A percentile compares a stretch with the other conserved stretches of the same genome.
phyloP scores from a whole-genome alignment of 1,140 invertebrate genomes.

The Leptinotarsa texana region DNA sequence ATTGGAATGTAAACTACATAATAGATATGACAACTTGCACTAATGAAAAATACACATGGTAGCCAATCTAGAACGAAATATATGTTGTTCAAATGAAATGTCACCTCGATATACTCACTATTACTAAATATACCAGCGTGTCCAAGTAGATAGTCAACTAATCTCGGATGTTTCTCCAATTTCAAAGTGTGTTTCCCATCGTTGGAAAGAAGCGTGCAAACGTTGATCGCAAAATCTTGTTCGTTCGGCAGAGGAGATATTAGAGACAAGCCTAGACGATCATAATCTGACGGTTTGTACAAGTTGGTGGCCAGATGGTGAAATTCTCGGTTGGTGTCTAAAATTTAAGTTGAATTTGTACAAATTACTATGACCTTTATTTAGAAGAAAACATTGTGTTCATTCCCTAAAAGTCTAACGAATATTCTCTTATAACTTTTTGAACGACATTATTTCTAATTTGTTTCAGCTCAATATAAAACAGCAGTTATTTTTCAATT shows the following conservation, averaged over 20 bases:
- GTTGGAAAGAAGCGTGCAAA: conserved; percentile 92
- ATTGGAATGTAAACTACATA: background rate
- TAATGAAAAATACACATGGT: no score
- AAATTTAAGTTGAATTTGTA: background rate
- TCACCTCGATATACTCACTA: conserved; percentile 62
- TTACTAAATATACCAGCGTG: conserved; percentile 92
- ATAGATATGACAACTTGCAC: no score
- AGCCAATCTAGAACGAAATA: no score
- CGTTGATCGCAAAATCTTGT: conserved; percentile 97
- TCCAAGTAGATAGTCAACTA: conserved; percentile 86
- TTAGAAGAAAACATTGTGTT: no score
- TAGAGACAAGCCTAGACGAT: conserved; percentile 85
- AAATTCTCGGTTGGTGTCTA: conserved; percentile 55
- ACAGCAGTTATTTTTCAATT: no score
- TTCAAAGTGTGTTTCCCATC: conserved; percentile 88
- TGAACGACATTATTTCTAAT: no score
- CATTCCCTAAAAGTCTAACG: no score
- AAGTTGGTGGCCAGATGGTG: conserved; percentile 72
- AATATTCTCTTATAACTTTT: no score
- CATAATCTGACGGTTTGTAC: conserved; percentile 80
- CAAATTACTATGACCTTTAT: no score
- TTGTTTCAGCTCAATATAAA: no score
- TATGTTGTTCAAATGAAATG: no score
- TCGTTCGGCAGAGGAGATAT: conserved; percentile 96
- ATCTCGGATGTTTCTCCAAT: conserved; percentile 78